These are phyloP conservation scores for Pseudochaenichthys georgianus DNA, from an alignment of 2,797 vertebrate species.

Conservation along the genomic window DNA sequence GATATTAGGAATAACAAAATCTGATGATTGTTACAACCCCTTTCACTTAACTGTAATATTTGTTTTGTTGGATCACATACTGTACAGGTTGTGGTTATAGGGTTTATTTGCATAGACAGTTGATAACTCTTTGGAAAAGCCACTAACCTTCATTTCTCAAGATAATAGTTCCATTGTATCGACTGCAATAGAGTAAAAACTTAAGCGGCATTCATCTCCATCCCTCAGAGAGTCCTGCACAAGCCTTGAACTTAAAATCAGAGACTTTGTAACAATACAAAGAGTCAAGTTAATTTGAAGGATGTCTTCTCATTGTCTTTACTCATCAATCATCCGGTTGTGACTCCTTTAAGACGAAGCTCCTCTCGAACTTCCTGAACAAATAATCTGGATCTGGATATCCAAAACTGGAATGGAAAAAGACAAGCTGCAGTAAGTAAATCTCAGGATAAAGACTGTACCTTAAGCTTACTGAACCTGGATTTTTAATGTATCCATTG, in stretches of 20 bases:
- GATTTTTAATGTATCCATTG: background rate
- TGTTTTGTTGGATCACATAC: background rate
- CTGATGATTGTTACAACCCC: background rate
- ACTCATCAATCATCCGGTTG: conserved; percentile 51
- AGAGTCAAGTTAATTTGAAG: conserved; percentile 13
- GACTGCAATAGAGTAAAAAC: background rate
- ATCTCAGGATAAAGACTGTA: background rate
- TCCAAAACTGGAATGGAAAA: conserved; percentile 82
- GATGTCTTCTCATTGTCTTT: background rate
- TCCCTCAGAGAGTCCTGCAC: conserved; percentile 1
- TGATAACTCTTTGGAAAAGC: conserved; percentile 22
- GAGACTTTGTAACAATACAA: background rate
- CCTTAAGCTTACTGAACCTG: background rate
- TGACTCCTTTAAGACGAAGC: conserved; percentile 87
- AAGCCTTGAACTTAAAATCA: conserved; percentile 18
- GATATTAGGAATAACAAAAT: background rate
- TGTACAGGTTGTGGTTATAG: background rate
- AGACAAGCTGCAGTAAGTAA: background rate
- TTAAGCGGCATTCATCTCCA: background rate
- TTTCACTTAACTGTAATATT: background rate
- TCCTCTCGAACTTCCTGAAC: conserved; percentile 87
- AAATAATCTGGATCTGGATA: conserved; percentile 89
- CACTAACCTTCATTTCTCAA: background rate
- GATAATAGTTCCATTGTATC: background rate
- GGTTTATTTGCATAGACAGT: conserved; percentile 23